phyloP scores from a whole-genome alignment of 2,888 invertebrate species.

The Drosophila anceps region DNA sequence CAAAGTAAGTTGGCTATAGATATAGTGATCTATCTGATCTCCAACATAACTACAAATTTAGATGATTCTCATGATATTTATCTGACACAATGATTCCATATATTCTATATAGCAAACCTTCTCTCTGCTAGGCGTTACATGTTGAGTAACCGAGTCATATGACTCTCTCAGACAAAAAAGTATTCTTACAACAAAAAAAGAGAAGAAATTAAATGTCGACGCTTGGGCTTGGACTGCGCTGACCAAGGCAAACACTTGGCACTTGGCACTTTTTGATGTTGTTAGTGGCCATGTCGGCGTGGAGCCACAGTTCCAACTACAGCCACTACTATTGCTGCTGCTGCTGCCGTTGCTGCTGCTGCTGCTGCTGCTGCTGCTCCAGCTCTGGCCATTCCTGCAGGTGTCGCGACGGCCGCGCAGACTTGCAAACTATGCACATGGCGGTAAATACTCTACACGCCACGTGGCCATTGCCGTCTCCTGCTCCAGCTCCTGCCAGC shows the following conservation, averaged over 20 bases:
- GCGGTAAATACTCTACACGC: conserved; percentile 77
- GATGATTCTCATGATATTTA: background rate
- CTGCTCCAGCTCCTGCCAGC: conserved; percentile 15
- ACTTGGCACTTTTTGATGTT: conserved; percentile 79
- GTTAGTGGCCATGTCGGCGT: conserved; percentile 77
- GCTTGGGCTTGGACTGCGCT: conserved; percentile 27
- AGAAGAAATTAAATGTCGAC: conserved; percentile 36
- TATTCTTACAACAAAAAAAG: background rate
- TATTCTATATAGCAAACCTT: background rate
- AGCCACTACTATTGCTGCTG: background rate
- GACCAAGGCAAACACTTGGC: conserved; percentile 79
- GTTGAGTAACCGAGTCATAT: background rate
- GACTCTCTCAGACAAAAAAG: background rate
- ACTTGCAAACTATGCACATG: conserved; percentile 81
- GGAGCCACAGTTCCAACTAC: conserved; percentile 13
- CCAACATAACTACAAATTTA: too few relatives aligned
- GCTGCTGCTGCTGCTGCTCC: background rate
- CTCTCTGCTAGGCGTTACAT: background rate
- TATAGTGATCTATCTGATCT: background rate
- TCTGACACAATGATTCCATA: background rate
- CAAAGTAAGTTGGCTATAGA: background rate
- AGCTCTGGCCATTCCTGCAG: conserved; percentile 65
- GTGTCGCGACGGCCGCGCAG: conserved; percentile 75
- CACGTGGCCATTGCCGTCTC: conserved; percentile 55
- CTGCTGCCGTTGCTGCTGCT: background rate